Base-by-base conservation (phyloP, 2,113 vertebrate genomes). In the Hoplias malabaricus region DNA sequence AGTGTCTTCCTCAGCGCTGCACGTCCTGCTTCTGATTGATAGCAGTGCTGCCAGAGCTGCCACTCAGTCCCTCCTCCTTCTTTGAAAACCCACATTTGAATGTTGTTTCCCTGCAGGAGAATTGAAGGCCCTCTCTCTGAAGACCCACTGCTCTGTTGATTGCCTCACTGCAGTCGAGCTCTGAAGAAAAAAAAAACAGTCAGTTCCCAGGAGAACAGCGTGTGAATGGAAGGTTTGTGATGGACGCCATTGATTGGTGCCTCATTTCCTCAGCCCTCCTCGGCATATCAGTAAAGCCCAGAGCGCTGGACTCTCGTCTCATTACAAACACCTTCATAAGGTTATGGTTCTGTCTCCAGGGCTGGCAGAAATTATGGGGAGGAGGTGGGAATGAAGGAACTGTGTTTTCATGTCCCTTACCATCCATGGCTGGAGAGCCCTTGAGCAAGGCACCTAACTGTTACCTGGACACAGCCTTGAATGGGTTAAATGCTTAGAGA, bases 121-220 rank as follows among this genome's bases (percentile, higher is more conserved):
- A 42, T 6, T 57, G 21, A 59, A 62, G 62, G 7, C 59, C 40
- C 25, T 14, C 23, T 66, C 36, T 50, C 21, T 29, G 2, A 27
- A 70, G 75, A 76, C 63, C 56, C 43, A 27, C 21, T 46, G 29
- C 9, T 29, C 43, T 33, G 71, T 82, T 78, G 78, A 78, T 82
- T 54, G 66, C 54, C 43, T 61, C 42, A 63, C 74, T 69, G 66
- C 48, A 61, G 46, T 73, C 68, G 13, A 33, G 7, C 21, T 73
- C 40, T 42, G 23, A 38, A 34, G 56, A 31, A 29, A 63, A 70
- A 42, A 50, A 57, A 34, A 57, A 54, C 38, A 34, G 63, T 78
- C 70, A 48, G 65, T 56, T 21, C 63, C 66, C 70, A 40, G 21
- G 38, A 73, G 70, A 78, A 43, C 42, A 42, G 56, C 27, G 2